Percentiles rank a stretch among this genome's conserved stretches.
Evolutionary conservation across 2,888 invertebrate species (phyloP).

Genomic region (Furcula furcula): DNA sequence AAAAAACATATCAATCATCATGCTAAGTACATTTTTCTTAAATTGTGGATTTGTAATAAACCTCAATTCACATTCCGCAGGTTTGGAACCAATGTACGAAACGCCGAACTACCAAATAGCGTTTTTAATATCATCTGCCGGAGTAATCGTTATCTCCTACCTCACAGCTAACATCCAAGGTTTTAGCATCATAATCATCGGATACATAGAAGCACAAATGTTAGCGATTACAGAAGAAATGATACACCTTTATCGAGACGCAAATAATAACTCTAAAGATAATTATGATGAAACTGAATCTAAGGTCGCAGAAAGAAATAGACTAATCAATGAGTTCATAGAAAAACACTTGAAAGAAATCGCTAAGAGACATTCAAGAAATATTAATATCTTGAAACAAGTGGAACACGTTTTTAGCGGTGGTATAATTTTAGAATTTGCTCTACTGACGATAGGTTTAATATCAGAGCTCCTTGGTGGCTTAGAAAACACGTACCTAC

Average conservation of each 20-base stretch:
- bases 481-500: not conserved
- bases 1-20: too few species aligned
- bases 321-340: not conserved
- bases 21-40: too few species aligned
- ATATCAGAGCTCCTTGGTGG: not conserved
- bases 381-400: not conserved
- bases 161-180: not conserved
- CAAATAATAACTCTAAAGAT: not conserved
- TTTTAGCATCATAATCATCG: not conserved
- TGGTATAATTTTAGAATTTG: not conserved
- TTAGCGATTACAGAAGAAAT: not conserved
- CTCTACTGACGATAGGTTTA: not conserved
- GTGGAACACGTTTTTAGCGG: not conserved
- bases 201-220: not conserved
- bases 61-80: not conserved
- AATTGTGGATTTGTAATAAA: too few species aligned
- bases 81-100: not conserved
- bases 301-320: too few species aligned
- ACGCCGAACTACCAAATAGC: not conserved
- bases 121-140: not conserved
- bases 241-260: not conserved
- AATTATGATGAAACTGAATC: not conserved
- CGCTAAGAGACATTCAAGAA: not conserved
- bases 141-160: not conserved
- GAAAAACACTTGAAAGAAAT: not conserved